Percentiles rank a stretch among this genome's conserved stretches.
These are phyloP conservation scores for Okamejei kenojei DNA, from an alignment of 2,797 vertebrate species.

Conservation along the genomic window DNA sequence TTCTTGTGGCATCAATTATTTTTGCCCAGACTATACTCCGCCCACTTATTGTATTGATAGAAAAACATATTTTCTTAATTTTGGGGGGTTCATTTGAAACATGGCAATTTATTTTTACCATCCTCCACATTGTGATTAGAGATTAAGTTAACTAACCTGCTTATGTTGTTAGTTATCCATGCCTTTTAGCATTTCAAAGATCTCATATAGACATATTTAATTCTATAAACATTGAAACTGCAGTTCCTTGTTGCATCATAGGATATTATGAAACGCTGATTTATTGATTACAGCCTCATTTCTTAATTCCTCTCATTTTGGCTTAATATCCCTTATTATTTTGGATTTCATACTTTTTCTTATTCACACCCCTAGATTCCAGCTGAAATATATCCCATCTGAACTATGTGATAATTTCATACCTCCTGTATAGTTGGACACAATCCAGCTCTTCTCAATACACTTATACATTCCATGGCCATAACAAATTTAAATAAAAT, in stretches of 20 bases:
- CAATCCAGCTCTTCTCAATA: background rate
- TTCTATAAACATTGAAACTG: slow-evolving; percentile 23
- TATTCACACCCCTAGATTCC: background rate
- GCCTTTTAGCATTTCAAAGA: background rate
- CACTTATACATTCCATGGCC: background rate
- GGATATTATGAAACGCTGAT: background rate
- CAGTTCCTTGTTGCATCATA: background rate
- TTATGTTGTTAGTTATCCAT: slow-evolving; percentile 17
- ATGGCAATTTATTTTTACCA: slow-evolving; percentile 10
- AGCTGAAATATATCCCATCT: background rate
- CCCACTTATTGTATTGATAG: background rate
- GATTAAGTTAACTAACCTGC: slow-evolving; percentile 25
- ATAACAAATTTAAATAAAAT: slow-evolving; percentile 9
- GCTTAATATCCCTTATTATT: slow-evolving; percentile 24
- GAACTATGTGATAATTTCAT: background rate
- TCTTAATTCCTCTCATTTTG: background rate
- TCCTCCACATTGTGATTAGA: slow-evolving; percentile 18
- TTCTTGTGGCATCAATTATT: background rate
- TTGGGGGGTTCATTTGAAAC: background rate
- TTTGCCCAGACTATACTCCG: background rate
- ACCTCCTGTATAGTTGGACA: slow-evolving; percentile 13
- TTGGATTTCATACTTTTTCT: background rate
- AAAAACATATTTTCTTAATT: slow-evolving; percentile 6
- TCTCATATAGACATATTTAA: background rate
- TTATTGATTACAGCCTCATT: slow-evolving; percentile 12